Evolutionary conservation across 2,113 vertebrate genomes (phyloP).

Genomic region (Ailuropoda melanoleuca): DNA sequence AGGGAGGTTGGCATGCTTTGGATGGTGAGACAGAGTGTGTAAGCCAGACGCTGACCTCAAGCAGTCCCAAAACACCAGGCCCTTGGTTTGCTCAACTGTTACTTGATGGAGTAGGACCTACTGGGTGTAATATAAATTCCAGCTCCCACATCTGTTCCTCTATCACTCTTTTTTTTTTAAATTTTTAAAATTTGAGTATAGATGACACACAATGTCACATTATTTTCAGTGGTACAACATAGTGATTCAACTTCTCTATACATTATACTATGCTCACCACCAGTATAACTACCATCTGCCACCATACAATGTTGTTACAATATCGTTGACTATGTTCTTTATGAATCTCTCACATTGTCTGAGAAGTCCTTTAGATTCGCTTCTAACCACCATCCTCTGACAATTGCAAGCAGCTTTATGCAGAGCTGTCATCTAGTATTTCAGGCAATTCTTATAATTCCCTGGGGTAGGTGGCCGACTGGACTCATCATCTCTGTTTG

Average conservation of each 20-base stretch:
- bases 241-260: neutral
- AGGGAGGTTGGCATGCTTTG: accelerated
- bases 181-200: neutral
- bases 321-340: neutral
- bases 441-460: neutral
- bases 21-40: neutral
- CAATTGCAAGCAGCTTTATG: neutral
- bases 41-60: neutral
- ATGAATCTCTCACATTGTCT: neutral
- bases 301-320: neutral
- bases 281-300: neutral
- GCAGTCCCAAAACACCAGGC: neutral
- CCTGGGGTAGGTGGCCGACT: neutral
- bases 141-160: neutral
- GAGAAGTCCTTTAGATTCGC: neutral
- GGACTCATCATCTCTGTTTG: neutral
- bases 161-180: neutral
- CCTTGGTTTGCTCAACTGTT: neutral
- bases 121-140: neutral
- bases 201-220: neutral
- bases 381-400: neutral
- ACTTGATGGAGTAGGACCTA: neutral
- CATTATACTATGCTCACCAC: neutral
- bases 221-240: neutral
- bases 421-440: neutral